phyloP scores from a whole-genome alignment of 2,888 invertebrate genomes.

The Sialis lutaria region DNA sequence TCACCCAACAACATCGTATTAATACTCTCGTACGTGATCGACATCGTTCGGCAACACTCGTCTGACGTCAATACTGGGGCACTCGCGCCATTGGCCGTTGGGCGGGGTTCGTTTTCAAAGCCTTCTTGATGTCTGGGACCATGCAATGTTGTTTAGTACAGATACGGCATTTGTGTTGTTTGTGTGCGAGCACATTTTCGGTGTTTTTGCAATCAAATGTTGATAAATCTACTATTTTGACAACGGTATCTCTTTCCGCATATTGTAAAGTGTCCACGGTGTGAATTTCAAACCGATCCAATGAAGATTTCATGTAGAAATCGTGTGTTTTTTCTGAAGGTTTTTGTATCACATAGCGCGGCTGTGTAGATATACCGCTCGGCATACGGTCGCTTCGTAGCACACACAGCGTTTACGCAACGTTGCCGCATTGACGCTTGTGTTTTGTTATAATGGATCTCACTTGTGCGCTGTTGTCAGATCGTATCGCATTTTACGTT shows the following conservation, averaged over 20 bases:
- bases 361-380: constrained; percentile 15
- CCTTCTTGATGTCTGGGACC: not conserved
- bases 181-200: not conserved
- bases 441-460: too few species aligned
- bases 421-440: constrained; percentile 12
- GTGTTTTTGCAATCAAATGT: constrained; percentile 8
- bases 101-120: constrained; percentile 2
- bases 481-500: too few species aligned
- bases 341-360: constrained; percentile 19
- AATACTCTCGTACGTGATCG: not conserved
- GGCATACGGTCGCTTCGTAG: constrained; percentile 19
- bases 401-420: constrained; percentile 15
- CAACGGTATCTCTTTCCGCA: constrained; percentile 12
- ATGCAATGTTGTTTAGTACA: constrained; percentile 5
- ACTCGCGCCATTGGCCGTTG: not conserved
- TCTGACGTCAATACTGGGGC: constrained; percentile 5
- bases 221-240: constrained; percentile 12
- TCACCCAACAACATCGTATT: not conserved
- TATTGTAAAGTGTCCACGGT: constrained; percentile 11
- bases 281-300: constrained; percentile 16
- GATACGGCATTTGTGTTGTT: not conserved
- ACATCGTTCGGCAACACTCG: constrained; percentile 1
- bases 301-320: constrained; percentile 13
- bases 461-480: too few species aligned
- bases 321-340: constrained; percentile 15